Conservation (phyloP, 2,113 vertebrate genomes). For the Cisticola juncidis region DNA sequence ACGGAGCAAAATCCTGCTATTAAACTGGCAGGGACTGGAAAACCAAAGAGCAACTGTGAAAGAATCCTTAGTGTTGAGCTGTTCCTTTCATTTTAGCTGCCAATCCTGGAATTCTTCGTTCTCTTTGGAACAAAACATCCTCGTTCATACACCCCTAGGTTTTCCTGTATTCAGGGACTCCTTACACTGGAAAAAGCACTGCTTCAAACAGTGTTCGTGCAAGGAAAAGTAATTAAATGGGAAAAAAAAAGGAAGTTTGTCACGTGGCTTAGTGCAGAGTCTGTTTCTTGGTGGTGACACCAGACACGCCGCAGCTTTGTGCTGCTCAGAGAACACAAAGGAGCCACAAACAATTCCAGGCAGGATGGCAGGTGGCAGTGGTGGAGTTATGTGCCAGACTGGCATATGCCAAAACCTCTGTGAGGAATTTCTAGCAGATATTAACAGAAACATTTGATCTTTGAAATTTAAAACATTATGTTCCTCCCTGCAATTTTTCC, state of each 20-base stretch:
- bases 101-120: rapidly evolving
- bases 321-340: not conserved
- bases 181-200: not conserved
- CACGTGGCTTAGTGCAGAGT: not conserved
- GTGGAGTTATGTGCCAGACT: not conserved
- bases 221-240: not conserved
- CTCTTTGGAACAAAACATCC: not conserved
- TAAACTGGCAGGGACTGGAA: not conserved
- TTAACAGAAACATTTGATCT: not conserved
- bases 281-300: not conserved
- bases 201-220: not conserved
- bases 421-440: not conserved
- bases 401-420: not conserved
- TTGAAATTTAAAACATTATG: not conserved
- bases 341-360: not conserved
- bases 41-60: not conserved
- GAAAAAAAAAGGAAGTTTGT: not conserved
- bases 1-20: slow-evolving; percentile 71
- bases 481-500: not conserved
- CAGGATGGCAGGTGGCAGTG: not conserved
- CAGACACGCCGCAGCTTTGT: not conserved
- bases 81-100: not conserved
- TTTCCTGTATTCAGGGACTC: not conserved
- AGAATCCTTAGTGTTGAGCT: not conserved
- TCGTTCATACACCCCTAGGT: not conserved